These are phyloP conservation scores for Ceyx erithaca DNA, from an alignment of 2,797 vertebrate genomes.

Conservation along the genomic window DNA sequence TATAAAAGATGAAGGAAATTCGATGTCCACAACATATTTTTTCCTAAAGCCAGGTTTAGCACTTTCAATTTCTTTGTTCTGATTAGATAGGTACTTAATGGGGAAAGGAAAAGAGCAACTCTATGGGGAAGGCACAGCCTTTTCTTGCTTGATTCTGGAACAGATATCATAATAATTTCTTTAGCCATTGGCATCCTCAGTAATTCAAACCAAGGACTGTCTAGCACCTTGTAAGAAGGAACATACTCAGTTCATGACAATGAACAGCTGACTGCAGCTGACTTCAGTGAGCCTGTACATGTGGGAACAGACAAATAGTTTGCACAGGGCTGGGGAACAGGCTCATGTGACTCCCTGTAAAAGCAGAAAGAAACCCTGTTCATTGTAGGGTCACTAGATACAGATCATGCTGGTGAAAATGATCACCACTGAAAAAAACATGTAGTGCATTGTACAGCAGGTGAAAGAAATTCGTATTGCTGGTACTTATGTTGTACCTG, in stretches of 20 bases:
- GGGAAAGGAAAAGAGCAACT: not conserved
- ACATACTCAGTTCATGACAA: not conserved
- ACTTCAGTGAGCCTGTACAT: not conserved
- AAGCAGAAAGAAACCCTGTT: not conserved
- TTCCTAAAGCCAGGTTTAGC: not conserved
- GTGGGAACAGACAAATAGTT: not conserved
- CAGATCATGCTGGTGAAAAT: not conserved
- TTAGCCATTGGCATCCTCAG: not conserved
- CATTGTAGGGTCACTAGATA: not conserved
- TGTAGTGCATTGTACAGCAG: not conserved
- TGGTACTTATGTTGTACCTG: not conserved
- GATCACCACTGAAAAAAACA: not conserved
- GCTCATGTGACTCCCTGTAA: not conserved
- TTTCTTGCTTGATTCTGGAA: not conserved
- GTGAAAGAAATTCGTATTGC: not conserved
- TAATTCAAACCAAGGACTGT: not conserved
- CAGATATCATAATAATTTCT: not conserved
- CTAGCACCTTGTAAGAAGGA: not conserved
- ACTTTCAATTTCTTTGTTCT: not conserved
- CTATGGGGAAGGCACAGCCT: not conserved
- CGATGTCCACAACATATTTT: not conserved
- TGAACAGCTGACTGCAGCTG: not conserved
- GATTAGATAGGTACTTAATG: not conserved
- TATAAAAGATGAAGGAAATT: not conserved
- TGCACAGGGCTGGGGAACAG: not conserved